Conservation (phyloP, 2,888 invertebrate species). For the Drosophila borborema region DNA sequence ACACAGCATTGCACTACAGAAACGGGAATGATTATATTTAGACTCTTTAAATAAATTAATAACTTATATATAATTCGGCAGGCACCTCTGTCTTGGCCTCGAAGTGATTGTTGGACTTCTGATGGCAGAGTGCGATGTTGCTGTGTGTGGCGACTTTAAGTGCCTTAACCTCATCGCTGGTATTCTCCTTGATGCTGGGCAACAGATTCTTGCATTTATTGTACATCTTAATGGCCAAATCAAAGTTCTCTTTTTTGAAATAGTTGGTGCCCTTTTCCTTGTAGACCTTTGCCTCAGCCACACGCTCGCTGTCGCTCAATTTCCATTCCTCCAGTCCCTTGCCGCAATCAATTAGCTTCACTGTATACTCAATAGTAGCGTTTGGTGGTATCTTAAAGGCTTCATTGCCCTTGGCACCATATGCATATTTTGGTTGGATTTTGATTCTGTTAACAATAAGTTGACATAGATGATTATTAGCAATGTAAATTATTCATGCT, state of each 20-base stretch:
- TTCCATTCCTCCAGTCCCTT: conserved; percentile 94
- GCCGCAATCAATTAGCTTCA: conserved; percentile 94
- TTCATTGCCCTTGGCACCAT: conserved; percentile 89
- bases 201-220: conserved; percentile 87
- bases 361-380: conserved; percentile 91
- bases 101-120: conserved; percentile 88
- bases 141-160: conserved; percentile 90
- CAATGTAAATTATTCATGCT: background rate
- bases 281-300: conserved; percentile 92
- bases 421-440: conserved; percentile 92
- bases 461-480: background rate
- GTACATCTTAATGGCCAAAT: conserved; percentile 94
- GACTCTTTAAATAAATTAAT: background rate
- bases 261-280: conserved; percentile 97
- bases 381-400: conserved; percentile 92
- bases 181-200: conserved; percentile 82
- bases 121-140: conserved; percentile 92
- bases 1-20: conserved; percentile 88
- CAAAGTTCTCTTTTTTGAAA: conserved; percentile 92
- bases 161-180: conserved; percentile 85
- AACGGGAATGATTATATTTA: background rate
- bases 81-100: conserved; percentile 89
- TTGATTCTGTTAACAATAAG: conserved; percentile 85
- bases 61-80: background rate
- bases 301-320: conserved; percentile 91